Conservation (phyloP, 2,113 vertebrate genomes). For the Campylomormyrus numenius region DNA sequence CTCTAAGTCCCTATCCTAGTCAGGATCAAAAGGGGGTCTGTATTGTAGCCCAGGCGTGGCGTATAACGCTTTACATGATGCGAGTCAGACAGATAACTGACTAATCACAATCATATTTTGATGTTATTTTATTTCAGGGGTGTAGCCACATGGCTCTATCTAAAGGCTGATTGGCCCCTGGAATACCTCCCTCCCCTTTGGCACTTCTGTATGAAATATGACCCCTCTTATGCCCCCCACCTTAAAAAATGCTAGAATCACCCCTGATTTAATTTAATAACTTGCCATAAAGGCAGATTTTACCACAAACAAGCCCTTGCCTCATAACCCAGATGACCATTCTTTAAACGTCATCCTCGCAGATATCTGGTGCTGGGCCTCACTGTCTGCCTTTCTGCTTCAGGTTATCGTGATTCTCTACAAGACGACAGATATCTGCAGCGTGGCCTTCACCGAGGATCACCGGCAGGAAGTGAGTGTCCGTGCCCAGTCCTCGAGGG, state of each 20-base stretch:
- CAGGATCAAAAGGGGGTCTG: not conserved
- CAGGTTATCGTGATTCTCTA: constrained; percentile 65
- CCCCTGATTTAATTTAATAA: not conserved
- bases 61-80: not conserved
- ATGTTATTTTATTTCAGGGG: not conserved
- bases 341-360: not conserved
- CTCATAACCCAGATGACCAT: no score
- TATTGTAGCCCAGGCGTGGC: not conserved
- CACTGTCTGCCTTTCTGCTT: not conserved
- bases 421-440: constrained; percentile 61
- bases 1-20: not conserved
- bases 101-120: not conserved
- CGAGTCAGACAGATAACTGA: not conserved
- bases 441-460: constrained; percentile 49
- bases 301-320: not conserved
- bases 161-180: not conserved
- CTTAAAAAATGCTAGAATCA: not conserved
- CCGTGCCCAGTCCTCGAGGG: constrained; percentile 43
- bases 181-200: not conserved
- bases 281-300: not conserved
- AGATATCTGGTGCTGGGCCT: not conserved
- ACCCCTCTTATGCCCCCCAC: not conserved
- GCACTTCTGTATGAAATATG: not conserved
- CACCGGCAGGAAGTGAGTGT: constrained; percentile 48
- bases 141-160: not conserved